Percentiles rank a stretch among this genome's conserved stretches.
Evolutionary conservation across 2,797 vertebrate species (phyloP).

Genomic region (Bovichtus diacanthus): DNA sequence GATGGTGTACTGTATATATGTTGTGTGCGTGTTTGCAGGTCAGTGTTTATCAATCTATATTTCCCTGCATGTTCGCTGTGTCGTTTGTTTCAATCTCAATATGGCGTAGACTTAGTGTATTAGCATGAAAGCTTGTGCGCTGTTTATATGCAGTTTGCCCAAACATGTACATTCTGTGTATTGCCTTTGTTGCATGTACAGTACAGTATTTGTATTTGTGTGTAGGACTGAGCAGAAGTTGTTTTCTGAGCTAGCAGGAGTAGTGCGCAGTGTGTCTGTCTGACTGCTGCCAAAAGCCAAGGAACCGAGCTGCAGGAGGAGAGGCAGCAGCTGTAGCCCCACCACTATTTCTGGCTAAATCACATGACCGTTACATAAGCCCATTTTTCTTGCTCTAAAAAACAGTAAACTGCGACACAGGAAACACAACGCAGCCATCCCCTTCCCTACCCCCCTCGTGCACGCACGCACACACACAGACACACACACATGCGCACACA

Average conservation of each 20-base stretch:
- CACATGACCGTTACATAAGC: constrained; percentile 99
- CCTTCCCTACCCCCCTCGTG: constrained; percentile 36
- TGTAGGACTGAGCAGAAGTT: constrained; percentile 78
- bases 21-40: constrained; percentile 16
- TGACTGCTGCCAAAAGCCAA: constrained; percentile 93
- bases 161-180: constrained; percentile 46
- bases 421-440: constrained; percentile 87
- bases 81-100: constrained; percentile 7
- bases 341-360: constrained; percentile 98
- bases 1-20: constrained; percentile 15
- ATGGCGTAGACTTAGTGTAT: constrained; percentile 6
- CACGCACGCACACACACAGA: constrained; percentile 16
- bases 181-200: constrained; percentile 50
- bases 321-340: constrained; percentile 97
- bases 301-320: constrained; percentile 86
- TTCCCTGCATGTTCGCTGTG: neutral
- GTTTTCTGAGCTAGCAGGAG: constrained; percentile 79
- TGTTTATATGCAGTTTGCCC: constrained; percentile 38
- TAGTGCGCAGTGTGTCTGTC: constrained; percentile 82
- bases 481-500: neutral
- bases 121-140: neutral
- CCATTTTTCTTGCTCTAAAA: constrained; percentile 98
- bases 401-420: constrained; percentile 97
- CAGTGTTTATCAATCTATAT: neutral
- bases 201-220: constrained; percentile 64